Percentiles rank a stretch among this genome's conserved stretches.
Evolutionary conservation across 2,797 vertebrate species (phyloP).

Genomic region (Spea hammondii): DNA sequence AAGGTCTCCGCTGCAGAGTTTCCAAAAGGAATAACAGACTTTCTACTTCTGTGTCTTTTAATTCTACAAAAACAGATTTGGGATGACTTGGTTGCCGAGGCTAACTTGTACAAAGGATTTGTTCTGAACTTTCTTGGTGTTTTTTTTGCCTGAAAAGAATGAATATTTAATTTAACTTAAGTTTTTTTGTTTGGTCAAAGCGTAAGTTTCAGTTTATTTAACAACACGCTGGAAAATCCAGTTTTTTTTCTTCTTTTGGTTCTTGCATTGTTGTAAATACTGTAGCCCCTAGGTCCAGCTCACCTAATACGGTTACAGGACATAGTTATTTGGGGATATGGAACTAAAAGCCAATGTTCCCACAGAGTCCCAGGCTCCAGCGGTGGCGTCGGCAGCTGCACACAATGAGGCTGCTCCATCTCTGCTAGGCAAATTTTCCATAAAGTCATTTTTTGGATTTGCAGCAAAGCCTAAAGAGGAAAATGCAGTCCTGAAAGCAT

Average conservation of each 20-base stretch:
- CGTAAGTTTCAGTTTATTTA: not conserved
- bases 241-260: not conserved
- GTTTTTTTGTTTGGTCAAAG: not conserved
- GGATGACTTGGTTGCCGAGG: not conserved
- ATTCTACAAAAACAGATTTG: not conserved
- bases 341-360: not conserved
- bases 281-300: not conserved
- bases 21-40: slow-evolving; percentile 4
- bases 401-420: slow-evolving; percentile 55
- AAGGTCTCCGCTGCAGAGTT: slow-evolving; percentile 3
- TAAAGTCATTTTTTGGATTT: slow-evolving; percentile 70
- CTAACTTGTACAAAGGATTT: not conserved
- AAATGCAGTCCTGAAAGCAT: slow-evolving; percentile 74
- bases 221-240: not conserved
- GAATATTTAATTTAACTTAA: not conserved
- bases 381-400: not conserved
- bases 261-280: not conserved
- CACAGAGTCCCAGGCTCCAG: not conserved
- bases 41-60: slow-evolving; percentile 1
- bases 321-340: slow-evolving; percentile 17
- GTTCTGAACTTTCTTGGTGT: not conserved
- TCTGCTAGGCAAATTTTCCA: slow-evolving; percentile 68
- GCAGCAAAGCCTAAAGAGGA: slow-evolving; percentile 57
- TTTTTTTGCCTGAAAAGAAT: not conserved
- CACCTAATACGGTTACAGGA: not conserved